A percentile compares a stretch with the other conserved stretches of the same genome.
Conservation (phyloP, 2,797 vertebrate species). For the Melanotaenia maccullochi region DNA sequence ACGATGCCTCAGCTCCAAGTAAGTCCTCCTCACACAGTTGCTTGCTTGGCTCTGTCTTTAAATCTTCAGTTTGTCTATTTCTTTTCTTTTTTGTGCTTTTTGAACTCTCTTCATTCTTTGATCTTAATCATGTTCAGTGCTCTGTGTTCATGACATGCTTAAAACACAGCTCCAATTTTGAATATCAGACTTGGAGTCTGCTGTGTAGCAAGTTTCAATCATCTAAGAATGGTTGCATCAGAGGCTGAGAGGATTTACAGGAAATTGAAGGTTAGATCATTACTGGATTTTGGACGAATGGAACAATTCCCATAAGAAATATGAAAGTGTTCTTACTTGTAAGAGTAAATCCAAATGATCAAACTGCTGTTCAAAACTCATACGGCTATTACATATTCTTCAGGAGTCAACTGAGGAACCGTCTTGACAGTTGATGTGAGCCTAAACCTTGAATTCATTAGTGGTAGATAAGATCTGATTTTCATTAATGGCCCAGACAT, state of each 20-base stretch:
- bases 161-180: not conserved
- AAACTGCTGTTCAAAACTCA: constrained; percentile 58
- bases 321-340: constrained; percentile 67
- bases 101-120: not conserved
- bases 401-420: constrained; percentile 53
- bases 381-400: constrained; percentile 58
- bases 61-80: not conserved
- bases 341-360: constrained; percentile 73
- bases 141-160: not conserved
- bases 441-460: constrained; percentile 48
- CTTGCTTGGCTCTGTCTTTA: not conserved
- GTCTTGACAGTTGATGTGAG: constrained; percentile 39
- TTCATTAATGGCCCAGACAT: constrained; percentile 41
- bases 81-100: not conserved
- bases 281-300: constrained; percentile 48
- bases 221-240: constrained; percentile 17
- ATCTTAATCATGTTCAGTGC: not conserved
- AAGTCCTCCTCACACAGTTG: constrained; percentile 62
- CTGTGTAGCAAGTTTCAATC: not conserved
- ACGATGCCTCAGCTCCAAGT: constrained; percentile 95
- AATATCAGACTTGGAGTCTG: not conserved
- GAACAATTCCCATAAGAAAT: constrained; percentile 60
- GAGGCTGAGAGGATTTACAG: constrained; percentile 21
- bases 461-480: constrained; percentile 44
- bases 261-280: constrained; percentile 35